Percentiles rank a stretch among this genome's conserved stretches.
These are phyloP conservation scores for Ischnura elegans DNA, from an alignment of 2,888 invertebrate species.

Conservation along the genomic window DNA sequence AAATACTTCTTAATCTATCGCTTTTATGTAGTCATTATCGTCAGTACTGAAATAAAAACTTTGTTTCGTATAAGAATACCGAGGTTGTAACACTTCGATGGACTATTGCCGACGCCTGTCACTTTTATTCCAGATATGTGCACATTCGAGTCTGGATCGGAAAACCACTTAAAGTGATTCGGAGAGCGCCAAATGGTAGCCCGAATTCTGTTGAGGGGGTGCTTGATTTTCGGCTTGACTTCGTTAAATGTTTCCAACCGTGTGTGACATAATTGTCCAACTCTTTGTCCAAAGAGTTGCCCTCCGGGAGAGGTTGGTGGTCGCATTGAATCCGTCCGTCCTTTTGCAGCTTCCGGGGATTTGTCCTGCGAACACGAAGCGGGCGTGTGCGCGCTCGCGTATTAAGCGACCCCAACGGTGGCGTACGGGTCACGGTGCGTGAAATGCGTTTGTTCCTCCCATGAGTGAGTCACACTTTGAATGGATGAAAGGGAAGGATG, in stretches of 20 bases:
- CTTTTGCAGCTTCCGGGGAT: neutral
- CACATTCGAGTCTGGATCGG: neutral
- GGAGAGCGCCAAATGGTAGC: constrained; percentile 9
- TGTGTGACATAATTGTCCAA: neutral
- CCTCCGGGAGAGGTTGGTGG: neutral
- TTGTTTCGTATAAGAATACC: too few species aligned
- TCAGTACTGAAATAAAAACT: too few species aligned
- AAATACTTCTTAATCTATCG: too few species aligned
- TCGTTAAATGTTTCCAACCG: neutral
- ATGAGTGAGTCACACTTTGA: neutral
- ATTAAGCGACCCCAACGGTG: neutral
- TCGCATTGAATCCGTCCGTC: constrained; percentile 7
- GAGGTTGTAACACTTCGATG: too few species aligned
- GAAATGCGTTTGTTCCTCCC: neutral
- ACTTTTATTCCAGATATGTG: neutral
- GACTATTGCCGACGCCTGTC: neutral
- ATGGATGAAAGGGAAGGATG: neutral
- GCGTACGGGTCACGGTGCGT: neutral
- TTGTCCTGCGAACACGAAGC: neutral
- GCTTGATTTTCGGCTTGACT: neutral
- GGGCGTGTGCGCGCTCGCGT: neutral
- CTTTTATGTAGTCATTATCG: too few species aligned
- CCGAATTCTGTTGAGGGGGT: neutral
- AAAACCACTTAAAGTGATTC: neutral
- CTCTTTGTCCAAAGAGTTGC: neutral